Evolutionary conservation across 2,888 invertebrate genomes (phyloP).

Genomic region (Papilio demoleus): DNA sequence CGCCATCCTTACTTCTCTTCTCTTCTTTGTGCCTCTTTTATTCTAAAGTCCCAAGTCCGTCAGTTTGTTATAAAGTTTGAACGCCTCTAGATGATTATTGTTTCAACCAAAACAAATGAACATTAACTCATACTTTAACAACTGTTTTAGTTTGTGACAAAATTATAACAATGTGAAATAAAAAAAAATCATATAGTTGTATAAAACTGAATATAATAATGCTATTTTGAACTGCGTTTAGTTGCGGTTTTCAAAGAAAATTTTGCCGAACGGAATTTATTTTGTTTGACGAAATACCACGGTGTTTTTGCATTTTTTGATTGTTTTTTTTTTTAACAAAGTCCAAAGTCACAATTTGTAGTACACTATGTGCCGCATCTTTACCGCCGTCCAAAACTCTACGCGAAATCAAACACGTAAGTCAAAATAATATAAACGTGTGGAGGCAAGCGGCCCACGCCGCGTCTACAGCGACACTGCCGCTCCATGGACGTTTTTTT

Average conservation of each 20-base stretch:
- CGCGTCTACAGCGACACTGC: constrained; percentile 75
- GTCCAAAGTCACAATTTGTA: constrained; percentile 80
- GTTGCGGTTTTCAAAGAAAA: constrained; percentile 67
- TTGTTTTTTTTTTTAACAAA: constrained; percentile 52
- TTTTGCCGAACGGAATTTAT: constrained; percentile 66
- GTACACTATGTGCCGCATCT: constrained; percentile 73
- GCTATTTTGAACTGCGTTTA: constrained; percentile 80
- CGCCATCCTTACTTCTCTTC: constrained; percentile 76
- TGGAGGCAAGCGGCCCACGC: constrained; percentile 78
- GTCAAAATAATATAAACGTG: constrained; percentile 76
- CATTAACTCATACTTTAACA: constrained; percentile 64
- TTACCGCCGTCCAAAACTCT: constrained; percentile 79
- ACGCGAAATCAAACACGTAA: constrained; percentile 83
- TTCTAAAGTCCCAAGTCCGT: constrained; percentile 55
- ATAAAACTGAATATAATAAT: constrained; percentile 54
- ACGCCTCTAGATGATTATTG: constrained; percentile 59
- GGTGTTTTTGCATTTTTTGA: constrained; percentile 66
- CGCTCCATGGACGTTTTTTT: constrained; percentile 65
- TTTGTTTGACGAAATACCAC: constrained; percentile 63
- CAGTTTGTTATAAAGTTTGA: constrained; percentile 60
- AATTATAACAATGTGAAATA: constrained; percentile 44
- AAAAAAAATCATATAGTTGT: constrained; percentile 35
- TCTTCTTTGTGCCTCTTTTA: constrained; percentile 43
- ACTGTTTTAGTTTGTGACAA: constrained; percentile 64
- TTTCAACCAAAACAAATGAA: constrained; percentile 71